A percentile compares a stretch with the other conserved stretches of the same genome.
Conservation (phyloP, 2,113 vertebrate genomes). For the Limanda limanda region DNA sequence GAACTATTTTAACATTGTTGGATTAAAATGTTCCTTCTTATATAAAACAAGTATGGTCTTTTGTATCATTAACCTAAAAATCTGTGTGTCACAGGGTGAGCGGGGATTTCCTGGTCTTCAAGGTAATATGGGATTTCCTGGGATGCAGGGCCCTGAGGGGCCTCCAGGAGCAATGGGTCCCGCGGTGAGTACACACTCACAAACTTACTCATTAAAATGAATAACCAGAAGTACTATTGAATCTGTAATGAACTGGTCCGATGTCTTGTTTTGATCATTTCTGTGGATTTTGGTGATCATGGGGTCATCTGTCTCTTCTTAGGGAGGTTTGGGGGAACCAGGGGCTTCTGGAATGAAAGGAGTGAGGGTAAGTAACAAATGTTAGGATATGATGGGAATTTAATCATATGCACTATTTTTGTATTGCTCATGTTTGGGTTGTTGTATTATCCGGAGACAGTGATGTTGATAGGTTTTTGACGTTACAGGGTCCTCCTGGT, state of each 20-base stretch:
- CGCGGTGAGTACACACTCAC: conserved; percentile 82
- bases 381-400: not conserved
- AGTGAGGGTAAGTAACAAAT: conserved; percentile 87
- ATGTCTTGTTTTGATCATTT: too few relatives aligned
- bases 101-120: conserved; percentile 91
- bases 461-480: conserved; percentile 38
- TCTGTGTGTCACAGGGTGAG: conserved; percentile 85
- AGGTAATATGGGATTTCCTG: conserved; percentile 95
- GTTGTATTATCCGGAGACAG: not conserved
- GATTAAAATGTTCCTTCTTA: too few relatives aligned
- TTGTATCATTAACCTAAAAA: not conserved
- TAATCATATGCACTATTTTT: too few relatives aligned
- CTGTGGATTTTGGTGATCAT: conserved; percentile 16
- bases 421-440: not conserved
- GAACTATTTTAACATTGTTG: too few relatives aligned
- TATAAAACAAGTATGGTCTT: not conserved
- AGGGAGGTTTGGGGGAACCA: conserved; percentile 90
- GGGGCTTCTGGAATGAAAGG: conserved; percentile 92
- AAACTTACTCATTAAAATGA: not conserved
- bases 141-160: conserved; percentile 94
- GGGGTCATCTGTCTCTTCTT: conserved; percentile 19
- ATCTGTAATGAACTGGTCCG: not conserved
- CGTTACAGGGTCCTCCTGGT: conserved; percentile 89
- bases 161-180: conserved; percentile 88
- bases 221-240: not conserved